Percentiles rank a stretch among this genome's conserved stretches.
Conservation (phyloP, 2,113 vertebrate genomes). For the Mormoops blainvillei region DNA sequence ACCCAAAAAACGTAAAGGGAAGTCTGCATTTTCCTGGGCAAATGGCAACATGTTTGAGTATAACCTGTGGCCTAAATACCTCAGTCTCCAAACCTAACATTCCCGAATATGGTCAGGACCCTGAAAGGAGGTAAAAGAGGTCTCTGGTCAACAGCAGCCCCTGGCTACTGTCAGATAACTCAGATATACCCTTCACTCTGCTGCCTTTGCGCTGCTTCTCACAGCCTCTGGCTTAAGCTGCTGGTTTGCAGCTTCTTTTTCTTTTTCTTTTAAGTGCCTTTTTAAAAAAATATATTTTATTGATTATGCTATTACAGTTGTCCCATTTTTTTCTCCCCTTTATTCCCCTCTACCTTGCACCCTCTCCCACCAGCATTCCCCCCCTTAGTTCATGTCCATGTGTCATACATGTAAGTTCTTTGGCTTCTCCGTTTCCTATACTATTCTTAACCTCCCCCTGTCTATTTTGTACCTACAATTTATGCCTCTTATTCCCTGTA, state of each 20-base stretch:
- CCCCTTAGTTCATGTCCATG: no score
- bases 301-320: no score
- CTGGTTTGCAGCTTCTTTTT: not conserved
- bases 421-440: no score
- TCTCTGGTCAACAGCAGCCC: not conserved
- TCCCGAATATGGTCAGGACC: not conserved
- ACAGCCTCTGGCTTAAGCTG: not conserved
- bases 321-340: no score
- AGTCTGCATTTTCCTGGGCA: not conserved
- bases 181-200: not conserved
- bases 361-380: no score
- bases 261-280: not conserved
- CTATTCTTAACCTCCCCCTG: no score
- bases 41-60: not conserved
- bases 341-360: no score
- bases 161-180: no score
- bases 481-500: no score
- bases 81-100: not conserved
- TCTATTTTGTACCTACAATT: no score
- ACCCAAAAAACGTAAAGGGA: not conserved
- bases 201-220: not conserved
- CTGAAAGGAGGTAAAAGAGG: not conserved
- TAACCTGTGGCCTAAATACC: not conserved
- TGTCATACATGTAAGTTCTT: no score
- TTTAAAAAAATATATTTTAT: no score